Evolutionary conservation across 2,113 vertebrate species (phyloP).

Genomic region (human (Homo sapiens)): GRCh38 chr12:117985001-117985500

Average conservation of each 20-base stretch:
- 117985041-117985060: background rate
- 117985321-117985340: background rate
- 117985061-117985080: background rate
- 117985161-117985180: background rate
- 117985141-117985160: background rate
- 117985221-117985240: background rate
- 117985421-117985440: background rate
- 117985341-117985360: background rate
- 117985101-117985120: background rate
- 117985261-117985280: background rate
- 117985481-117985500: background rate
- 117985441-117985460: background rate
- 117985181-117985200: background rate
- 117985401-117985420: background rate
- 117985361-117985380: background rate
- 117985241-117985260: background rate
- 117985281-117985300: background rate
- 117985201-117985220: background rate
- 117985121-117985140: background rate
- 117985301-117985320: background rate
- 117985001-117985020: background rate
- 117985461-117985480: background rate
- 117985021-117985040: background rate
- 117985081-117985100: background rate
- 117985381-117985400: background rate